Base-by-base conservation (phyloP, 1,140 invertebrate species). In the Sycobia sp. region DNA sequence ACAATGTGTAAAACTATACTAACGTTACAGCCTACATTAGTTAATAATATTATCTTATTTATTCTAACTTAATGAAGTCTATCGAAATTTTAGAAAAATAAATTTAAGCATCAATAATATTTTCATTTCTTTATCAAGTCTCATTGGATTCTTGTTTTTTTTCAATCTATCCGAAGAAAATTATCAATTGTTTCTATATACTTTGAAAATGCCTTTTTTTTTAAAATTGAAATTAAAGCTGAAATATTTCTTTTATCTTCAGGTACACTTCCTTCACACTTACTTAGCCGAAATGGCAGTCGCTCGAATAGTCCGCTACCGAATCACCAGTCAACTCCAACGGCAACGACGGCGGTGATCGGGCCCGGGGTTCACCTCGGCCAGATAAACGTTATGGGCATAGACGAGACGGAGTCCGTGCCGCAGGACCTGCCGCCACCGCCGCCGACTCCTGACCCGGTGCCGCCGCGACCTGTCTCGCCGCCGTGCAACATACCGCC, bases 371-470 rank as follows among this genome's bases (percentile, higher is more conserved):
- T 53, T 18, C 60, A 62, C 8, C 41, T 63, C 38, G 65, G 67
- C 32, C 67, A 72, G n/a, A 51, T 65, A 13, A 67, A 67, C 14
- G 71, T 69, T 13, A 64, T 78, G 34, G 76, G 78, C 7, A 64
- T 75, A 16, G 79, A 81, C 44, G 80, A 82, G 58, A 78, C 74
- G 0, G 79, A 81, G 56, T 75, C 82, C 4, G 75, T 70, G 16
- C 68, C 73, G 0, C 78, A 81, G 46, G 79, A 82, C 66, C 65
- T 82, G 39, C 82, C 81, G 3, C 82, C 82, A 13, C 80, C 83
- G 4, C 83, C 83, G 3, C 84, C 84, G n/a, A 84, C 82, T 62
- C 86, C 84, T 0, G 85, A 86, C 74, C 85, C 86, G 29, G 80
- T 85, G 43, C 86, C 86, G 7, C 84, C 85, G 11, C 81, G 85